Conservation (phyloP, 2,888 invertebrate genomes). For the Caenorhabditis sp. region DNA sequence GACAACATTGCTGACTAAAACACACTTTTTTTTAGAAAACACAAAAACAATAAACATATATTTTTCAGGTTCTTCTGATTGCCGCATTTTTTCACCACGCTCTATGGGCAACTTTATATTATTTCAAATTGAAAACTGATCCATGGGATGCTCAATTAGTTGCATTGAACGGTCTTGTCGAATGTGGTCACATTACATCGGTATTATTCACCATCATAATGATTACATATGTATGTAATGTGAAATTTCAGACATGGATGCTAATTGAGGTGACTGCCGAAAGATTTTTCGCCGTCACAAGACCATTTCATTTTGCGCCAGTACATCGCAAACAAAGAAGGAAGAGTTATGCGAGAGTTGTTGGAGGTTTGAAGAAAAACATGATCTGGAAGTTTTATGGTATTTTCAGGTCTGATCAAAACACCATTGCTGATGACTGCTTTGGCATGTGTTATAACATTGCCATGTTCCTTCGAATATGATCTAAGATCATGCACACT, state of each 20-base stretch:
- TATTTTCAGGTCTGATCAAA: slow-evolving; percentile 47
- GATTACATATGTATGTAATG: background rate
- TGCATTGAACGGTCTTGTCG: slow-evolving; percentile 48
- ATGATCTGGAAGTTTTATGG: background rate
- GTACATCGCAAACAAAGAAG: slow-evolving; percentile 35
- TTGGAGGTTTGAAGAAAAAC: slow-evolving; percentile 32
- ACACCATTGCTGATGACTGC: slow-evolving; percentile 54
- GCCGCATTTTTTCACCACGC: slow-evolving; percentile 55
- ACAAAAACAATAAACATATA: background rate
- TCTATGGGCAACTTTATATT: slow-evolving; percentile 52
- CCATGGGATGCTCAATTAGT: slow-evolving; percentile 49
- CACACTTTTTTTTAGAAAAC: background rate
- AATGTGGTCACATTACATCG: slow-evolving; percentile 61
- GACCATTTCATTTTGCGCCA: slow-evolving; percentile 51
- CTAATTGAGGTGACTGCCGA: slow-evolving; percentile 59
- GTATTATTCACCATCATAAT: slow-evolving; percentile 10
- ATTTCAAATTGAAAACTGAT: slow-evolving; percentile 28
- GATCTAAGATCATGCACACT: slow-evolving; percentile 36
- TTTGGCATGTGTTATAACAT: slow-evolving; percentile 51
- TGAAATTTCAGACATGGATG: slow-evolving; percentile 60
- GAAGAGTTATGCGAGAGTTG: slow-evolving; percentile 41
- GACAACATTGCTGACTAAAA: too few relatives aligned
- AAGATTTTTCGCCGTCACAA: slow-evolving; percentile 58
- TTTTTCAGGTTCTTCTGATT: slow-evolving; percentile 48
- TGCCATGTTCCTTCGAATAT: slow-evolving; percentile 59